Evolutionary conservation across 2,888 invertebrate species (phyloP).

Genomic region (Chalcosyrphus nemorum): DNA sequence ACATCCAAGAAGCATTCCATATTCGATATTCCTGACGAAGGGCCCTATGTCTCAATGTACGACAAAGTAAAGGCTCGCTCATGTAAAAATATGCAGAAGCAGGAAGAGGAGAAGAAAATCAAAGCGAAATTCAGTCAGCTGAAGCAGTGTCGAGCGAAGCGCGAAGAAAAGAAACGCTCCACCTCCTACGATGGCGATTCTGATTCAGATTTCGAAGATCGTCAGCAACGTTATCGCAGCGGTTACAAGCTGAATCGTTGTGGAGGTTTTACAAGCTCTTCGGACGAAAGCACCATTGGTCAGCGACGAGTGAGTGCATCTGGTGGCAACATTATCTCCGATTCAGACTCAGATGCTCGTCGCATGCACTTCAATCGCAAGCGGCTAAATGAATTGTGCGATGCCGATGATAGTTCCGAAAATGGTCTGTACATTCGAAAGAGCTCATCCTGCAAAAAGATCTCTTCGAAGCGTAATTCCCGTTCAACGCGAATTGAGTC

Average conservation of each 20-base stretch:
- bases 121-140: constrained; percentile 94
- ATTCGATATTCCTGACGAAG: constrained; percentile 92
- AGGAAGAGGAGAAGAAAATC: constrained; percentile 94
- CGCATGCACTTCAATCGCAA: constrained; percentile 83
- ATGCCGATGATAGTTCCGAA: constrained; percentile 81
- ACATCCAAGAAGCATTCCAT: constrained; percentile 91
- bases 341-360: constrained; percentile 81
- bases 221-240: constrained; percentile 75
- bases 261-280: constrained; percentile 83
- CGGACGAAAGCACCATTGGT: constrained; percentile 81
- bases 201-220: constrained; percentile 85
- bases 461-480: constrained; percentile 86
- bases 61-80: constrained; percentile 97
- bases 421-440: constrained; percentile 79
- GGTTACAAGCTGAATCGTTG: constrained; percentile 74
- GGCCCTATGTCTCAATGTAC: constrained; percentile 98
- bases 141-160: constrained; percentile 93
- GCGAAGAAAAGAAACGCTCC: constrained; percentile 94
- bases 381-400: constrained; percentile 82
- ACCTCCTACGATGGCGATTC: constrained; percentile 95
- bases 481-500: constrained; percentile 88
- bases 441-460: constrained; percentile 83
- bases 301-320: constrained; percentile 74
- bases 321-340: constrained; percentile 77
- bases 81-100: constrained; percentile 96